Evolutionary conservation across 2,797 vertebrate species (phyloP), one percentile per base, ranked within the genome.

Genomic region (Gastrophryne carolinensis): DNA sequence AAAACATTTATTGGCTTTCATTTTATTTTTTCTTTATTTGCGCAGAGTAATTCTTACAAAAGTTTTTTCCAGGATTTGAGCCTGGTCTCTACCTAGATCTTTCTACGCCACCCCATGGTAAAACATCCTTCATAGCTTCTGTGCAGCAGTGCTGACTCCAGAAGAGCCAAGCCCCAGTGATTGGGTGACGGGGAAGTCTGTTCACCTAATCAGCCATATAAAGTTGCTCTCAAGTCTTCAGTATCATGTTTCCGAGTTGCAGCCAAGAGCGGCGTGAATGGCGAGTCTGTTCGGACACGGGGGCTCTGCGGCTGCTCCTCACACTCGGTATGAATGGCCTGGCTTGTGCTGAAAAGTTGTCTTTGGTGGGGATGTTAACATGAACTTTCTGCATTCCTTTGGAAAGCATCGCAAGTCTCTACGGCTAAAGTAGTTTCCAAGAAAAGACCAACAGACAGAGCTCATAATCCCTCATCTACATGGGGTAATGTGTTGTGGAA

Each of bases 211-310:
- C 70, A 63, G 58, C 32, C 17, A 27, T 39, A 39, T 63, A 39
- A 15, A 7, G 70, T 39, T 53, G 61, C 50, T 12, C 29, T 44
- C 12, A 52, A 37, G 62, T n/a, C 53, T 12, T 50, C 9, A 19
- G 50, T 66, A 65, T 74, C 47, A 67, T 26, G 39, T 75, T 67
- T 75, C 63, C 10, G 3, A 4, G 13, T 37, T 21, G 5, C 15
- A 37, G 72, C 63, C 63, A 75, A 75, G 50, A 5, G 39, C 30
- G 39, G 54, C 27, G 63, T 75, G 62, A 75, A 67, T 75, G 29
- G 53, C 21, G 11, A 34, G 17, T 65, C 72, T 74, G 72, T 73
- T 73, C 11, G 17, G 29, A n/a, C 7, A 24, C 26, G 30, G 3
- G 5, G 19, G 39, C n/a, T 30, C 21, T 21, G 15, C 62, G 23